Evolutionary conservation across 2,888 invertebrate species (phyloP).

Genomic region (Oeneis ivallda): DNA sequence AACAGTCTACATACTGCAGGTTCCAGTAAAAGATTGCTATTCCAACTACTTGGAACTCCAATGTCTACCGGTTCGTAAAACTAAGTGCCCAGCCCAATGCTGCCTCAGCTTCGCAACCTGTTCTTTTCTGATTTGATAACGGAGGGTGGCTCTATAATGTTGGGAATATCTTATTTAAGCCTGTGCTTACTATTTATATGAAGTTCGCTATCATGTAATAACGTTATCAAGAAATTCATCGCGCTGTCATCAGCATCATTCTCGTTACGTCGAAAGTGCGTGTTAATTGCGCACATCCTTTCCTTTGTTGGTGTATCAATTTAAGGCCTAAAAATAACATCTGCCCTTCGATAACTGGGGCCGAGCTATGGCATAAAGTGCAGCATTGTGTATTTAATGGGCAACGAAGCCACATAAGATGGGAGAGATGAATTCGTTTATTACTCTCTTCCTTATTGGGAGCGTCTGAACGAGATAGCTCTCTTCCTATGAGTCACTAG

Average conservation of each 20-base stretch:
- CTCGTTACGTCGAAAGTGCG: constrained; percentile 59
- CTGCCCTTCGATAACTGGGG: constrained; percentile 64
- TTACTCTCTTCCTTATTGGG: constrained; percentile 82
- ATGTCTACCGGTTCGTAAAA: too few relatives aligned
- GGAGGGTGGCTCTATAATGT: too few relatives aligned
- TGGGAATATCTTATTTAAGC: not conserved
- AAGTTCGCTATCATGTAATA: constrained; percentile 6
- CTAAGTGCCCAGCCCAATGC: too few relatives aligned
- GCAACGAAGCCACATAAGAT: constrained; percentile 75
- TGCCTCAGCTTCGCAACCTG: too few relatives aligned
- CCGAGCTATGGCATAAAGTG: constrained; percentile 70
- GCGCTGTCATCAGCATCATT: constrained; percentile 34
- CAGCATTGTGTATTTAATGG: constrained; percentile 80
- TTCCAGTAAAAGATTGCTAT: too few relatives aligned
- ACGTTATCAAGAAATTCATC: constrained; percentile 35
- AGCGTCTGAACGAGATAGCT: constrained; percentile 79
- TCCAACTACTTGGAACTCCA: too few relatives aligned
- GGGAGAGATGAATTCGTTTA: constrained; percentile 81
- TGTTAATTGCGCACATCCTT: constrained; percentile 79
- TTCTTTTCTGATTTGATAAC: too few relatives aligned
- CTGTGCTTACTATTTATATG: not conserved
- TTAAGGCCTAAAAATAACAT: constrained; percentile 75
- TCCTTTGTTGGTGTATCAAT: constrained; percentile 77
- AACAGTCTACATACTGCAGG: too few relatives aligned
- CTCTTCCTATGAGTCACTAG: constrained; percentile 82